Conservation (phyloP, 2,888 invertebrate species). For the Agonopterix heracliana region DNA sequence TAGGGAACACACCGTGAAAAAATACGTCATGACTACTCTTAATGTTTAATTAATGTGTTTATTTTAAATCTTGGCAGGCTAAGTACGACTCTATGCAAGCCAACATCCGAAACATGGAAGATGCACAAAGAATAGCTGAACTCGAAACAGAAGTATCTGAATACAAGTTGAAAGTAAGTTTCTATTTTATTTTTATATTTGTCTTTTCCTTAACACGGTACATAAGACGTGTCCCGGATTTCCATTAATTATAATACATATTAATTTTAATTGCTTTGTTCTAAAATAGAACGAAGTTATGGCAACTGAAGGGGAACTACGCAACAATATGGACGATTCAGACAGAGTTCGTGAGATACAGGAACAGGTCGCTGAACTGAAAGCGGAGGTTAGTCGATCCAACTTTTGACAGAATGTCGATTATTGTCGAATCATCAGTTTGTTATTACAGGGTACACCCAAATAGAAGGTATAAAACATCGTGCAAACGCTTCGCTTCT, state of each 20-base stretch:
- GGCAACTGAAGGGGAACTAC: conserved; percentile 92
- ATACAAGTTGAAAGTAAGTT: conserved; percentile 89
- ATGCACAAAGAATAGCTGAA: conserved; percentile 94
- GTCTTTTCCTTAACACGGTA: too few species aligned
- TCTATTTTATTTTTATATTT: background rate
- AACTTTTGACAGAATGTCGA: background rate
- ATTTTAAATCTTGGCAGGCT: conserved; percentile 54
- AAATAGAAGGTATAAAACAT: background rate
- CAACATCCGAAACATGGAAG: conserved; percentile 95
- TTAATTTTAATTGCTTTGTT: background rate
- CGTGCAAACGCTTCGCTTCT: conserved; percentile 9
- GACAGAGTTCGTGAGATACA: conserved; percentile 92
- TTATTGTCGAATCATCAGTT: background rate
- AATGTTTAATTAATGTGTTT: too few species aligned
- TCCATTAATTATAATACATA: too few species aligned
- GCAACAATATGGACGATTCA: conserved; percentile 87
- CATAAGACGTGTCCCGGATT: too few species aligned
- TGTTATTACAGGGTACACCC: too few species aligned
- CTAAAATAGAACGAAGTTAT: conserved; percentile 91
- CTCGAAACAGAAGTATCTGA: conserved; percentile 95
- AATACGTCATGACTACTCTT: too few species aligned
- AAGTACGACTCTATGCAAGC: conserved; percentile 96
- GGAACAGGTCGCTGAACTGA: conserved; percentile 93
- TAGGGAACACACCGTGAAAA: too few species aligned
- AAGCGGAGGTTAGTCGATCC: conserved; percentile 85